Evolutionary conservation across 2,888 invertebrate genomes (phyloP).

Genomic region (Eupithecia abbreviata): DNA sequence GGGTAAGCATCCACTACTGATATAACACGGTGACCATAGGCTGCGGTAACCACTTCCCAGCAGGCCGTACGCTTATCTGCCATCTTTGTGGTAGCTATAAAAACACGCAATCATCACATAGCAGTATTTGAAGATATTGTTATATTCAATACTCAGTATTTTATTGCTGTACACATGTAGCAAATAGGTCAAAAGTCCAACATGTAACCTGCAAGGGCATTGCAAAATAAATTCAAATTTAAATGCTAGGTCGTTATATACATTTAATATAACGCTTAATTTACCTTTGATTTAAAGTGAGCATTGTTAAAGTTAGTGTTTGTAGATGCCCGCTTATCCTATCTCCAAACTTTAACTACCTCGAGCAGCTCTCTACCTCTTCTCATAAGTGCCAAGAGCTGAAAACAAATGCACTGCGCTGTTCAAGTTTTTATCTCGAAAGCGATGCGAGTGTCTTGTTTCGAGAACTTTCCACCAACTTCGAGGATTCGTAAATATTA

Average conservation of each 20-base stretch:
- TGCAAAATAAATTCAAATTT: no score
- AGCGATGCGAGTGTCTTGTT: constrained; percentile 31
- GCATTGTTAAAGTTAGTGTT: not conserved
- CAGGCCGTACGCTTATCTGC: not conserved
- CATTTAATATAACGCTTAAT: no score
- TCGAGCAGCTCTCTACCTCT: not conserved
- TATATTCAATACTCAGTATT: no score
- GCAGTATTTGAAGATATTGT: not conserved
- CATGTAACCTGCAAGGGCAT: no score
- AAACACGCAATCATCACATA: not conserved
- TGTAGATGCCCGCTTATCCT: not conserved
- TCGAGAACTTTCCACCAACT: constrained; percentile 41
- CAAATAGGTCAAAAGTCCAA: no score
- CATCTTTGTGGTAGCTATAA: not conserved
- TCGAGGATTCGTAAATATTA: constrained; percentile 39
- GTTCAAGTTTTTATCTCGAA: constrained; percentile 44
- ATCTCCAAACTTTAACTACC: constrained; percentile 1
- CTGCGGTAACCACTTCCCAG: not conserved
- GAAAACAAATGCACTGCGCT: constrained; percentile 14
- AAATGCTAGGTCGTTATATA: no score
- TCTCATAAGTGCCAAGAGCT: constrained; percentile 16
- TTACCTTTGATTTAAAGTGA: no score
- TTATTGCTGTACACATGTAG: no score
- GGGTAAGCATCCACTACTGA: no score
- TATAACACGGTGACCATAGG: no score